Percentiles rank a stretch among this genome's conserved stretches.
Evolutionary conservation across 1,140 invertebrate genomes (phyloP).

Genomic region (Tetramorium simillimum): DNA sequence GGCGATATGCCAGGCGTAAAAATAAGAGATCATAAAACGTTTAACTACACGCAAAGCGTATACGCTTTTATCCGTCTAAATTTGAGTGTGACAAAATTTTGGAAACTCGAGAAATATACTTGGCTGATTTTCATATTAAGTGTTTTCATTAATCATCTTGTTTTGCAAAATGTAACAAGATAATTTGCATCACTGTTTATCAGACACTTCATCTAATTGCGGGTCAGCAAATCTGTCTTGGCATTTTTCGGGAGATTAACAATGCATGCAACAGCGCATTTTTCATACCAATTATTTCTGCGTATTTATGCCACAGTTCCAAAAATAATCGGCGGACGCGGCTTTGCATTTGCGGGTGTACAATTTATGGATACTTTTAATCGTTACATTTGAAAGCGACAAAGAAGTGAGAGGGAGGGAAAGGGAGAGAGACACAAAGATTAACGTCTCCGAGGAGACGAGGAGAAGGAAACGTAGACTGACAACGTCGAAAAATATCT

Average conservation of each 20-base stretch:
- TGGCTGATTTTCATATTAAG: neutral
- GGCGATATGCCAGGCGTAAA: neutral
- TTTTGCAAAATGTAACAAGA: neutral
- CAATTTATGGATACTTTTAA: slow-evolving; percentile 16
- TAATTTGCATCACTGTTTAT: neutral
- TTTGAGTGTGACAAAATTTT: slow-evolving; percentile 29
- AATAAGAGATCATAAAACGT: neutral
- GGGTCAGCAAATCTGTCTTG: neutral
- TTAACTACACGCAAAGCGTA: neutral
- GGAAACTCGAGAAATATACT: neutral
- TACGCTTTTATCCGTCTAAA: neutral
- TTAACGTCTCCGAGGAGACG: slow-evolving; percentile 27
- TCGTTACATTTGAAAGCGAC: slow-evolving; percentile 4
- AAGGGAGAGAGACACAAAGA: slow-evolving; percentile 6
- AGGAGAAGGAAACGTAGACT: slow-evolving; percentile 2
- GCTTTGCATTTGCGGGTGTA: neutral
- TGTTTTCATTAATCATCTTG: neutral
- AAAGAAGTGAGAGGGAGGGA: neutral
- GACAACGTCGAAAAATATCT: slow-evolving; percentile 60
- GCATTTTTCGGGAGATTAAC: neutral
- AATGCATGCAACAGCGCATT: neutral
- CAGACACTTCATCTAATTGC: neutral
- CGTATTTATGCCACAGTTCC: neutral
- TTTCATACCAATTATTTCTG: neutral
- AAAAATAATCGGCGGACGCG: neutral